These are phyloP conservation scores for Pseudolaguvia tuberculata DNA, from an alignment of 2,113 vertebrate genomes.

Conservation along the genomic window DNA sequence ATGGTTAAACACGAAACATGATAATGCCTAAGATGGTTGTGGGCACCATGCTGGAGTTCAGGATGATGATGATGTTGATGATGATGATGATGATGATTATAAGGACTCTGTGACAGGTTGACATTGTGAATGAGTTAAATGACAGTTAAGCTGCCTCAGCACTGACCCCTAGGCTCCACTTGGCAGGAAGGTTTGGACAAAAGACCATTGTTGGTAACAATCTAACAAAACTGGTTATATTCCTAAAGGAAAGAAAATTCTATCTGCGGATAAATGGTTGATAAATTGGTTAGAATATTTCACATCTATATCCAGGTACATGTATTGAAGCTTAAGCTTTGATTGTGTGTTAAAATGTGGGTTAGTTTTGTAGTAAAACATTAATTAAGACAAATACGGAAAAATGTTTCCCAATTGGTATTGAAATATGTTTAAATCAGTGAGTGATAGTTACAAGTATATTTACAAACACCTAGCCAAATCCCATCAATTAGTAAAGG, in stretches of 20 bases:
- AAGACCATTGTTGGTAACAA: constrained; percentile 22
- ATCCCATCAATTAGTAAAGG: neutral
- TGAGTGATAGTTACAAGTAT: constrained; percentile 7
- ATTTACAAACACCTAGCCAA: neutral
- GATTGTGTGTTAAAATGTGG: constrained; percentile 6
- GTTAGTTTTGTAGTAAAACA: constrained; percentile 24
- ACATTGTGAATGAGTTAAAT: constrained; percentile 39
- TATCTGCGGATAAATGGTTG: neutral
- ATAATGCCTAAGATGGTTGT: neutral
- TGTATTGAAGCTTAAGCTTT: neutral
- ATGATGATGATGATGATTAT: constrained; percentile 30
- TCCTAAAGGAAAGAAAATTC: neutral
- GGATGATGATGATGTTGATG: constrained; percentile 29
- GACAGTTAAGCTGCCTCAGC: constrained; percentile 23
- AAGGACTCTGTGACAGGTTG: constrained; percentile 30
- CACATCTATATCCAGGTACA: neutral
- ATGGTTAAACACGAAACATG: neutral
- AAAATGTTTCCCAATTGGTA: constrained; percentile 17
- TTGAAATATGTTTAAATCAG: constrained; percentile 23
- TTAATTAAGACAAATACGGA: constrained; percentile 21
- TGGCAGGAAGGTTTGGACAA: constrained; percentile 20
- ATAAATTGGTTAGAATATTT: constrained; percentile 7
- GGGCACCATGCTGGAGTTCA: constrained; percentile 7
- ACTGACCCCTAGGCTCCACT: constrained; percentile 33
- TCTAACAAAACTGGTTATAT: constrained; percentile 14